These are phyloP conservation scores for Zele albiditarsus DNA, from an alignment of 2,888 invertebrate species.

Conservation along the genomic window DNA sequence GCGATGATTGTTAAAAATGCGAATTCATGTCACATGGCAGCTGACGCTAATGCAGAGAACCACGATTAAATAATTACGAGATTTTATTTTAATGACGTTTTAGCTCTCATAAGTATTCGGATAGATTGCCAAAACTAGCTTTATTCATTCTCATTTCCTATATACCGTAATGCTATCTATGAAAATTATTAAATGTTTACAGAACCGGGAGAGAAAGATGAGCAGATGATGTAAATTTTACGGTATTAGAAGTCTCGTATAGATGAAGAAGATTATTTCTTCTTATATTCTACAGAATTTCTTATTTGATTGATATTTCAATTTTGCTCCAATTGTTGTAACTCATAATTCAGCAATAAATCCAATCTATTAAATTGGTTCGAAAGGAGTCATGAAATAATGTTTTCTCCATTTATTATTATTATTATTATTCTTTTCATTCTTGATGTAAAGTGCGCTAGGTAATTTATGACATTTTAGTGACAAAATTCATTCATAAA, in stretches of 20 bases:
- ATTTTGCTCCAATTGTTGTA: neutral
- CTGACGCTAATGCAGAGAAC: constrained; percentile 51
- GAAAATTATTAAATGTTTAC: neutral
- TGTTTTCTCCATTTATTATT: constrained; percentile 4
- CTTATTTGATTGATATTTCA: neutral
- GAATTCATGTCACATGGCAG: constrained; percentile 51
- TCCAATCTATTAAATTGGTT: neutral
- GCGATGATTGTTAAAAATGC: constrained; percentile 57
- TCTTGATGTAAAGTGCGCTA: constrained; percentile 8
- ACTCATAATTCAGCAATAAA: constrained; percentile 7
- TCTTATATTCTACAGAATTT: neutral
- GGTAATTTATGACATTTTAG: neutral
- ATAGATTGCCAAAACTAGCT: constrained; percentile 13
- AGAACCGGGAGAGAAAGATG: neutral
- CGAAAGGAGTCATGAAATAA: neutral
- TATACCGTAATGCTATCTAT: neutral
- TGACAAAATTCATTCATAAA: neutral
- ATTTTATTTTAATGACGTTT: neutral
- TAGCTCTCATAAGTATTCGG: neutral
- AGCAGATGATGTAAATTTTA: neutral
- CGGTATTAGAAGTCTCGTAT: neutral
- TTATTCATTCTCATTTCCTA: neutral
- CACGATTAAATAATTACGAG: constrained; percentile 28
- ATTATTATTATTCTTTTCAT: neutral
- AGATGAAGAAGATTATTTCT: neutral